Conservation (phyloP, 2,888 invertebrate genomes). For the Scaptomyza caliginosa region DNA sequence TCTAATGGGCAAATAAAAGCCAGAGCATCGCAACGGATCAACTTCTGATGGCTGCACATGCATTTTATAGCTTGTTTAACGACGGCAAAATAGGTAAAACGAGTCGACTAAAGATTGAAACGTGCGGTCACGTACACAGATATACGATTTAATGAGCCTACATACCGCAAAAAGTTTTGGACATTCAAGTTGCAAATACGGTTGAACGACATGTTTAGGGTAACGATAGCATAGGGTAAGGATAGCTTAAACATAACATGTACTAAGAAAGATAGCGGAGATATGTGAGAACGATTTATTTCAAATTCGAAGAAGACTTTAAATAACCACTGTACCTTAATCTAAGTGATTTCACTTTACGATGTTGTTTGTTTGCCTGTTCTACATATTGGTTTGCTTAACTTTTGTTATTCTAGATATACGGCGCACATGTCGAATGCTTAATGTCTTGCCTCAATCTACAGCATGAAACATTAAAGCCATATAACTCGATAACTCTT, state of each 20-base stretch:
- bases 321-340: constrained; percentile 38
- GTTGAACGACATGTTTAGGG: neutral
- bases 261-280: too few species aligned
- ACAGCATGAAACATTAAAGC: constrained; percentile 20
- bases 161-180: constrained; percentile 16
- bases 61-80: constrained; percentile 69
- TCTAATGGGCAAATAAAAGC: constrained; percentile 55
- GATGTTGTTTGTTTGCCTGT: constrained; percentile 17
- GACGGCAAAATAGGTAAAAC: constrained; percentile 58
- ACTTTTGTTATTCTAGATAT: constrained; percentile 9
- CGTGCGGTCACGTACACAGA: constrained; percentile 57
- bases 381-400: constrained; percentile 15
- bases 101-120: constrained; percentile 32
- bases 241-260: neutral
- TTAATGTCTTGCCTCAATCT: constrained; percentile 25
- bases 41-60: constrained; percentile 62
- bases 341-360: constrained; percentile 41
- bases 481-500: constrained; percentile 33
- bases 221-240: neutral
- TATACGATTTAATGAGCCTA: constrained; percentile 64
- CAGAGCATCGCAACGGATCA: constrained; percentile 20
- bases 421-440: constrained; percentile 51
- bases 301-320: too few species aligned
- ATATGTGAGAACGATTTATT: too few species aligned
- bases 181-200: constrained; percentile 5